phyloP scores from a whole-genome alignment of 2,888 invertebrate species.

The Cataglyphis cursor region DNA sequence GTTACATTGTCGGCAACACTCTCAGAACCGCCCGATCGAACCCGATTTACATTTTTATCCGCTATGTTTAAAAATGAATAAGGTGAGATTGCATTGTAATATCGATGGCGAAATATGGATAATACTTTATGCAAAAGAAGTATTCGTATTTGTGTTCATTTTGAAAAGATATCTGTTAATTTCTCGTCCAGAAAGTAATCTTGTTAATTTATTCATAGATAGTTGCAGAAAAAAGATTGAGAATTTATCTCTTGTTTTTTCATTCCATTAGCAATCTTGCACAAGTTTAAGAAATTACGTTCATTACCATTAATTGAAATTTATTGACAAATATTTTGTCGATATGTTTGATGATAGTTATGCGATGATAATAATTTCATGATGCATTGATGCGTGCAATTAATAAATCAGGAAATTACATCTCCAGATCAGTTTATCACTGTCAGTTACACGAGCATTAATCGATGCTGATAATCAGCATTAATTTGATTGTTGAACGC shows the following conservation, averaged over 20 bases:
- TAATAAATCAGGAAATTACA: conserved; percentile 49
- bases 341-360: neutral
- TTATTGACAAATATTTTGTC: conserved; percentile 3
- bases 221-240: neutral
- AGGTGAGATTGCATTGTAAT: neutral
- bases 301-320: neutral
- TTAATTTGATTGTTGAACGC: conserved; percentile 47
- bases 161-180: neutral
- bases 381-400: neutral
- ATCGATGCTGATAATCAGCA: conserved; percentile 48
- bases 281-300: neutral
- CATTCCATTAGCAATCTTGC: neutral
- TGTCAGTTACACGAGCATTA: conserved; percentile 35
- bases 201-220: neutral
- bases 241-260: neutral
- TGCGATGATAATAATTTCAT: conserved; percentile 5
- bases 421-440: conserved; percentile 37
- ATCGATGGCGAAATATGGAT: neutral
- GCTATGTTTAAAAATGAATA: conserved; percentile 29
- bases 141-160: neutral
- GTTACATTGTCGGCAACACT: conserved; percentile 1
- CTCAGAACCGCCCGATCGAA: conserved; percentile 17
- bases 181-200: neutral
- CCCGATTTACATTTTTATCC: conserved; percentile 38
- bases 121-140: neutral